Evolutionary conservation across 2,113 vertebrate genomes (phyloP).

Genomic region (Jaculus jaculus): DNA sequence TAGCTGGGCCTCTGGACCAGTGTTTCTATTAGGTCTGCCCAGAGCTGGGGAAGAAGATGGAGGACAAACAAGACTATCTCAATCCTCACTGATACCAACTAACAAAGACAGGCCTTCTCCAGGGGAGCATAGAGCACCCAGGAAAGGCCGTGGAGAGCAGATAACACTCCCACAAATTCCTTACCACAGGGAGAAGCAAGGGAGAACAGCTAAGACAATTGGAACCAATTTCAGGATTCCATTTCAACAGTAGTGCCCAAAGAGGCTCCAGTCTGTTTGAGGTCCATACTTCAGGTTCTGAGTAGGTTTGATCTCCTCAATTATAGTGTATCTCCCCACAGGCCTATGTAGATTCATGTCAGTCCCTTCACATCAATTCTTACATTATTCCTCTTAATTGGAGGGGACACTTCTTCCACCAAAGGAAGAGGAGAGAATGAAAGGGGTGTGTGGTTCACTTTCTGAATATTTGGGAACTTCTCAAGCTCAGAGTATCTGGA

Average conservation of each 20-base stretch:
- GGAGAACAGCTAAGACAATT: not conserved
- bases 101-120: not conserved
- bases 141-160: not conserved
- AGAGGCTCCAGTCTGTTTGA: not conserved
- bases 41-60: not conserved
- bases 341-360: not conserved
- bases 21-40: not conserved
- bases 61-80: not conserved
- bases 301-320: not conserved
- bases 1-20: not conserved
- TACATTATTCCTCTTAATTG: not conserved
- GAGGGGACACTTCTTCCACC: not conserved
- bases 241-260: not conserved
- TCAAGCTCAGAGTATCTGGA: not conserved
- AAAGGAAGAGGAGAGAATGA: not conserved
- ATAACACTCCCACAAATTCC: not conserved
- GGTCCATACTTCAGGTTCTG: not conserved
- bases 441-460: not conserved
- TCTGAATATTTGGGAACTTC: not conserved
- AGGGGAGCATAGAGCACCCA: not conserved
- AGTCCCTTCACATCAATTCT: not conserved
- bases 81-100: not conserved
- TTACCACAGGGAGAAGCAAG: not conserved
- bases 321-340: not conserved
- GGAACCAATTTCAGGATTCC: not conserved